Evolutionary conservation across 2,888 invertebrate genomes (phyloP), one percentile per base, ranked within the genome.

Genomic region (Chouioia cunea): DNA sequence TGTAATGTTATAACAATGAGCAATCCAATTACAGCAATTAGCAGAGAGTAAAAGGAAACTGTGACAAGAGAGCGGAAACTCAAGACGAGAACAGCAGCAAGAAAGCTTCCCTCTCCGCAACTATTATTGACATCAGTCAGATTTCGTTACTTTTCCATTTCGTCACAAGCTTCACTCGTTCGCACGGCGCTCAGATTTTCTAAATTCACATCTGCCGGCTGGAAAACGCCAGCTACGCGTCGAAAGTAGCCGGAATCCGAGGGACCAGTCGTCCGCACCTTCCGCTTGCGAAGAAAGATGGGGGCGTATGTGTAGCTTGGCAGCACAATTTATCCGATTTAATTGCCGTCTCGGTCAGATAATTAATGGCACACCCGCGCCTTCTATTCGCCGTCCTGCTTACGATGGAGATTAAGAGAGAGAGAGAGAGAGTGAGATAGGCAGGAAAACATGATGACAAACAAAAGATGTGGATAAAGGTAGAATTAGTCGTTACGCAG

Each of bases 281-380:
- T 12, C 27, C 48, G 53, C 20, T 60, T 27, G 59, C 48, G 59
- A 47, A 59, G 50, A 64, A 50, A 64, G 36, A 43, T n/a, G 22
- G 16, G 23, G 44, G 20, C 59, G 47, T 53, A n/a, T 36, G 36
- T 36, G 36, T 36, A 36, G 36, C n/a, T 50, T 12, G 50, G 60
- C 48, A 48, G 57, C 62, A 64, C 77, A 75, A 79, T 79, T 78
- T 76, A 78, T 77, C 79, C 75, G 68, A 62, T 79, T 79, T 79
- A 79, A 79, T 79, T 77, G 77, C 73, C 72, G 70, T 68, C 75
- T 76, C 65, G 76, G 75, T 74, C 72, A 69, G 74, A 65, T 78
- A 79, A 79, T 79, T 79, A 78, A 79, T 79, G 73, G 76, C 69
- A 16, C 6, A 1, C 8, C 18, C 16, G 6, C 16, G 50, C 50